These are phyloP conservation scores for Charina bottae DNA, from an alignment of 2,113 vertebrate genomes.

Conservation along the genomic window DNA sequence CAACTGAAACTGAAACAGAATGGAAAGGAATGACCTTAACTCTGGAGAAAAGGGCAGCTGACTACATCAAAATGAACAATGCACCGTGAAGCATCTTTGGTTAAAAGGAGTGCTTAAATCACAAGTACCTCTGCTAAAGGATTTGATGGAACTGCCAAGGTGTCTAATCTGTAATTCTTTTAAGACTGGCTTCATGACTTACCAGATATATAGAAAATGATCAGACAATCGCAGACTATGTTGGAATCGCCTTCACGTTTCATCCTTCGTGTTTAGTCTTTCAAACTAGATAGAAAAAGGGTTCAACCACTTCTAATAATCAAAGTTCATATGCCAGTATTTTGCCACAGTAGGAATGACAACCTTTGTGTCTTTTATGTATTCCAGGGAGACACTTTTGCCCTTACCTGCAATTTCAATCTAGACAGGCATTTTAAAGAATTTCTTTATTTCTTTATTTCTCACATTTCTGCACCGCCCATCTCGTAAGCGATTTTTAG, in stretches of 20 bases:
- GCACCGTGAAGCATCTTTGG: background rate
- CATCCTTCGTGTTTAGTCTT: constrained; percentile 16
- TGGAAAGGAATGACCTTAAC: background rate
- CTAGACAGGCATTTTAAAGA: background rate
- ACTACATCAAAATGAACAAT: background rate
- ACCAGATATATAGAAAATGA: constrained; percentile 3
- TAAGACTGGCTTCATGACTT: background rate
- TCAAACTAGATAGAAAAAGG: constrained; percentile 8
- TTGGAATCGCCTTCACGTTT: background rate
- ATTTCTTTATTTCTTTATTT: too few relatives aligned
- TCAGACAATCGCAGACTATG: constrained; percentile 14
- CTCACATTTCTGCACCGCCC: too few relatives aligned
- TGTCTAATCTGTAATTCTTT: background rate
- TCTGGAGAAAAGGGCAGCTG: background rate
- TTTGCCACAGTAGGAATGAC: background rate
- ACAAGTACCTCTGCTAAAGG: constrained; percentile 26
- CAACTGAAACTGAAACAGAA: background rate
- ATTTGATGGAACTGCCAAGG: background rate
- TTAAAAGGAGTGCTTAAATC: constrained; percentile 18
- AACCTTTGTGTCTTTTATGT: background rate
- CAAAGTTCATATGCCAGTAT: background rate
- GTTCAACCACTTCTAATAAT: constrained; percentile 8
- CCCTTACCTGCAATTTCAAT: background rate
- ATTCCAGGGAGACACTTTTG: background rate
- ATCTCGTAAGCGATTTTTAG: background rate